Percentiles rank a stretch among this genome's conserved stretches.
Conservation (phyloP, 2,797 vertebrate genomes). For the Chelidonichthys spinosus region DNA sequence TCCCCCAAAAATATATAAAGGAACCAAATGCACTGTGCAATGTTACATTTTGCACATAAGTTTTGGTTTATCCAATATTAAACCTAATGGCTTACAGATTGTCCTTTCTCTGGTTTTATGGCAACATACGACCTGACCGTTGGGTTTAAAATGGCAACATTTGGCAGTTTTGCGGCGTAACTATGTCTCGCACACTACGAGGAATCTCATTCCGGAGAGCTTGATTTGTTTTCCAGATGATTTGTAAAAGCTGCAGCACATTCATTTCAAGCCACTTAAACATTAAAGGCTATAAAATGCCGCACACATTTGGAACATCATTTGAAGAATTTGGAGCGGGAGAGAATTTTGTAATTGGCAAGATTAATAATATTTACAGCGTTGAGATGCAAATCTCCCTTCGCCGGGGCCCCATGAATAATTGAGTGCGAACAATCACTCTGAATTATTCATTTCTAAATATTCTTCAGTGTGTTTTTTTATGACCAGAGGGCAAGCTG, state of each 20-base stretch:
- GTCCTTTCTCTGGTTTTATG: background rate
- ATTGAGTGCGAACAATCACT: constrained; percentile 86
- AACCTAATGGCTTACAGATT: background rate
- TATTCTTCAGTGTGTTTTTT: constrained; percentile 85
- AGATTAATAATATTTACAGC: constrained; percentile 88
- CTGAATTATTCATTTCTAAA: constrained; percentile 88
- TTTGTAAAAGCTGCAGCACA: constrained; percentile 72
- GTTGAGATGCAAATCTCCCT: constrained; percentile 83
- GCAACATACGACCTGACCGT: constrained; percentile 3
- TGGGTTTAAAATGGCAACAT: constrained; percentile 29
- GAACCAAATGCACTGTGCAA: background rate
- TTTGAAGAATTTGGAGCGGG: constrained; percentile 81
- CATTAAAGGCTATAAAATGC: constrained; percentile 79
- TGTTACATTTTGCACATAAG: background rate
- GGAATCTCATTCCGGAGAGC: constrained; percentile 49
- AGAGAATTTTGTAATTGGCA: constrained; percentile 87
- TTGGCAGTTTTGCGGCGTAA: constrained; percentile 41
- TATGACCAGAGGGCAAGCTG: constrained; percentile 82
- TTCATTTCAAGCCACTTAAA: constrained; percentile 82
- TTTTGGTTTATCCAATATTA: background rate
- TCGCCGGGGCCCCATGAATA: constrained; percentile 82
- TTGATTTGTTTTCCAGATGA: constrained; percentile 75
- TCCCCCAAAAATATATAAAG: background rate
- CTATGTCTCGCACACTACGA: constrained; percentile 33
- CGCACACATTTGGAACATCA: constrained; percentile 77